Conservation (phyloP, 2,888 invertebrate genomes). For the Caenorhabditis becei region DNA sequence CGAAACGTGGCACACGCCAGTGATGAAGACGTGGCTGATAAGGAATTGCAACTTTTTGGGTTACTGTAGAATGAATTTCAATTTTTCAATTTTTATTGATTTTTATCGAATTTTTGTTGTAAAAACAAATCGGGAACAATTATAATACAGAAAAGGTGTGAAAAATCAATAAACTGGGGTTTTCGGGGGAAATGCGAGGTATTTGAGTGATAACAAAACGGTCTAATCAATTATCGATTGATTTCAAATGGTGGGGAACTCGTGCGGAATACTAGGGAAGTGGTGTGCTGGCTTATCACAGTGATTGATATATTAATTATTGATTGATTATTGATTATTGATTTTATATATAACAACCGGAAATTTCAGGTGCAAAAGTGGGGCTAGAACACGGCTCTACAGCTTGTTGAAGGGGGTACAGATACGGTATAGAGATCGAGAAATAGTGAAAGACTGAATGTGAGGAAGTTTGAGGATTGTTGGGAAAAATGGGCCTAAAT, state of each 20-base stretch:
- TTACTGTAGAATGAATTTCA: constrained; percentile 9
- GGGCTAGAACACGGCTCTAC: constrained; percentile 40
- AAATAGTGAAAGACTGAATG: constrained; percentile 53
- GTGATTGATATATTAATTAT: constrained; percentile 12
- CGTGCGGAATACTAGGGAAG: constrained; percentile 52
- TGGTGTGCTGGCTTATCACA: not conserved
- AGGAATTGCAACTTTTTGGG: constrained; percentile 41
- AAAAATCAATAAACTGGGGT: constrained; percentile 6
- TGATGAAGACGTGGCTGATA: constrained; percentile 50
- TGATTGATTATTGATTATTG: constrained; percentile 4
- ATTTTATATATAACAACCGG: constrained; percentile 17
- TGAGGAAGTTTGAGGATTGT: constrained; percentile 28
- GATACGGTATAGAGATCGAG: constrained; percentile 26
- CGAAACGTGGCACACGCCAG: constrained; percentile 90
- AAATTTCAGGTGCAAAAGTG: constrained; percentile 3
- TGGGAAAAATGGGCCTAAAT: not conserved
- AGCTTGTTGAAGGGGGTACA: not conserved
- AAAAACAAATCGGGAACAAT: constrained; percentile 10
- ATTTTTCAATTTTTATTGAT: constrained; percentile 1
- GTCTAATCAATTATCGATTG: not conserved
- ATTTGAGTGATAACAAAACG: constrained; percentile 1
- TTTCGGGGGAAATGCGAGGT: constrained; percentile 35
- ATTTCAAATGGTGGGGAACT: constrained; percentile 22
- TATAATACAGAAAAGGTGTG: constrained; percentile 37
- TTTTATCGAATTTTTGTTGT: not conserved